phyloP scores from a whole-genome alignment of 2,888 invertebrate genomes.

The Drosophila anomelani region DNA sequence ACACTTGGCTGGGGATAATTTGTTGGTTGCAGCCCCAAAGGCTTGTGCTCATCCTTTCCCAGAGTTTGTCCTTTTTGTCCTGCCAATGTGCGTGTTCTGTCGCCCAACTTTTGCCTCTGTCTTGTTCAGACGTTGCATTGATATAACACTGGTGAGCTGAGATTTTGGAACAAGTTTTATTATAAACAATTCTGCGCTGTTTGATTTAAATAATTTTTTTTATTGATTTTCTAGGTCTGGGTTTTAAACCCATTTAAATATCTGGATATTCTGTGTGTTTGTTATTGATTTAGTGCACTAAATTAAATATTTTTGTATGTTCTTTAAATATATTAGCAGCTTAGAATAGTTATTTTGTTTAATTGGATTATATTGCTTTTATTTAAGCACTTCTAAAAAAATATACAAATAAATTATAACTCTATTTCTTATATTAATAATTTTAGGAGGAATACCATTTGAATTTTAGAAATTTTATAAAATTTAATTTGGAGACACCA shows the following conservation, averaged over 20 bases:
- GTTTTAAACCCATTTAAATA: background rate
- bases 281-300: background rate
- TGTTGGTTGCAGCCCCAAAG: conserved; percentile 67
- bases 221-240: no score
- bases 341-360: no score
- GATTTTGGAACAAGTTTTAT: background rate
- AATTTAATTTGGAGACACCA: background rate
- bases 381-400: no score
- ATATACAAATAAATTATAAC: no score
- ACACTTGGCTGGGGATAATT: conserved; percentile 67
- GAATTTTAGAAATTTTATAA: background rate
- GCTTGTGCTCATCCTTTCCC: conserved; percentile 26
- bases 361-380: no score
- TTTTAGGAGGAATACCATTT: background rate
- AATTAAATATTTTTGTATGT: no score
- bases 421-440: no score
- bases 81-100: conserved; percentile 68
- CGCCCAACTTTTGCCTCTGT: conserved; percentile 49
- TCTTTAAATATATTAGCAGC: no score
- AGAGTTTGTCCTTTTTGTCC: conserved; percentile 22
- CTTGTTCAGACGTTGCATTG: conserved; percentile 48
- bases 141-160: conserved; percentile 25
- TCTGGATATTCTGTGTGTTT: accelerated
- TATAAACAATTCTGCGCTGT: background rate
- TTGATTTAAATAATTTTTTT: no score